These are phyloP conservation scores for Emydura subglobosa DNA, from an alignment of 2,113 vertebrate species.

Conservation along the genomic window DNA sequence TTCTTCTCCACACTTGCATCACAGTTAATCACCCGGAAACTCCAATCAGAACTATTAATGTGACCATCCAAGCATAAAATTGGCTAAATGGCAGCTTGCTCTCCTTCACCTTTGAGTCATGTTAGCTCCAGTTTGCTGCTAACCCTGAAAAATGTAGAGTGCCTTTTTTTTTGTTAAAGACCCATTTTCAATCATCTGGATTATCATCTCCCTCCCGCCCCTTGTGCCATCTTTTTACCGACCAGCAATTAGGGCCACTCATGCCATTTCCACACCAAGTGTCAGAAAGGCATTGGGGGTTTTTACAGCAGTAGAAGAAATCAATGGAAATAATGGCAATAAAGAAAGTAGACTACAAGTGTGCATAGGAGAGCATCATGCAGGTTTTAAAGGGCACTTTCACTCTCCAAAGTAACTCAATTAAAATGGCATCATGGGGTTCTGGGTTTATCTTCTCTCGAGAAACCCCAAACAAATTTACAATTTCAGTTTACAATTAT, in stretches of 20 bases:
- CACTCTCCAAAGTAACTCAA: neutral
- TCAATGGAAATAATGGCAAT: neutral
- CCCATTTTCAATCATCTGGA: neutral
- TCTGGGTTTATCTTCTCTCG: fast-evolving
- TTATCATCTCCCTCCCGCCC: neutral
- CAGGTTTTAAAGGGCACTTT: neutral
- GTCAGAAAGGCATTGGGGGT: fast-evolving
- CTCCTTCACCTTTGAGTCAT: constrained; percentile 5
- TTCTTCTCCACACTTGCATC: constrained; percentile 43
- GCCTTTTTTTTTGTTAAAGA: neutral
- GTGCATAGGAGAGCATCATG: neutral
- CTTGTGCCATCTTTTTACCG: neutral
- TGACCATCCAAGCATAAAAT: constrained; percentile 73
- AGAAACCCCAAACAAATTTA: neutral
- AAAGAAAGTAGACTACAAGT: neutral
- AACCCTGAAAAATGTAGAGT: neutral
- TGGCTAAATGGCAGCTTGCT: constrained; percentile 55
- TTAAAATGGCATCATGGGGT: fast-evolving
- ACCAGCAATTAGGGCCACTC: neutral
- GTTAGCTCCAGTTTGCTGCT: neutral
- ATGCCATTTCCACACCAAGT: fast-evolving
- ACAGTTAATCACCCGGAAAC: constrained; percentile 66
- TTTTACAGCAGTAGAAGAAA: fast-evolving
- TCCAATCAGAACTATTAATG: constrained; percentile 69
- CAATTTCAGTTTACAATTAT: neutral